phyloP scores from a whole-genome alignment of 2,888 invertebrate species.

The Spilarctia lutea region DNA sequence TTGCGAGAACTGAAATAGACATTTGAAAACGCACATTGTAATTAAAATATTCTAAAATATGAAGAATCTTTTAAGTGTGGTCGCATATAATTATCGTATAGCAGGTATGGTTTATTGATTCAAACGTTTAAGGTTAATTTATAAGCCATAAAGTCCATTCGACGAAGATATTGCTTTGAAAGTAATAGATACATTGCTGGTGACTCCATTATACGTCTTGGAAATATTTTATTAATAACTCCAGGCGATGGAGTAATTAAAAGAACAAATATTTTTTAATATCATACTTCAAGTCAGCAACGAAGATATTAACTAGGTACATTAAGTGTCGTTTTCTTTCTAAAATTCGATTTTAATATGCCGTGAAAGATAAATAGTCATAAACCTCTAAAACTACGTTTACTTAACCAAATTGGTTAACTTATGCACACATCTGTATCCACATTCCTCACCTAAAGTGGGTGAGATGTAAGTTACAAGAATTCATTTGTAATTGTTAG shows the following conservation, averaged over 20 bases:
- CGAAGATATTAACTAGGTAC: neutral
- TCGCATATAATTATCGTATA: conserved; percentile 51
- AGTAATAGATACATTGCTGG: conserved; percentile 22
- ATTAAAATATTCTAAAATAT: conserved; percentile 65
- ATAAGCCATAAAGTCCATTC: conserved; percentile 35
- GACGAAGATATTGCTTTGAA: conserved; percentile 20
- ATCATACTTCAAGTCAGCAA: neutral
- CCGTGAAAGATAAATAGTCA: conserved; percentile 26
- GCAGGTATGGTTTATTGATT: conserved; percentile 48
- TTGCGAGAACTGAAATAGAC: conserved; percentile 57
- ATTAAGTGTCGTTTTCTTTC: conserved; percentile 8
- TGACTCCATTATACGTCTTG: conserved; percentile 30
- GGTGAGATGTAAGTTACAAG: conserved; percentile 44
- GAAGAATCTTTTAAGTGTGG: conserved; percentile 51
- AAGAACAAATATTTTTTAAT: conserved; percentile 10
- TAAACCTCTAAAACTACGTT: conserved; percentile 27
- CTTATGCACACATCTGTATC: conserved; percentile 41
- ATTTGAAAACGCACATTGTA: conserved; percentile 62
- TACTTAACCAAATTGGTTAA: conserved; percentile 36
- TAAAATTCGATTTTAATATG: conserved; percentile 23
- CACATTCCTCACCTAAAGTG: conserved; percentile 44
- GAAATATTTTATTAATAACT: conserved; percentile 20
- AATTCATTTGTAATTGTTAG: conserved; percentile 51
- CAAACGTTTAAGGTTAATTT: conserved; percentile 41
- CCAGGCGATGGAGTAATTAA: conserved; percentile 11